Evolutionary conservation across 2,888 invertebrate species (phyloP), one percentile per base, ranked within the genome.

Genomic region (Tenodera sinensis): DNA sequence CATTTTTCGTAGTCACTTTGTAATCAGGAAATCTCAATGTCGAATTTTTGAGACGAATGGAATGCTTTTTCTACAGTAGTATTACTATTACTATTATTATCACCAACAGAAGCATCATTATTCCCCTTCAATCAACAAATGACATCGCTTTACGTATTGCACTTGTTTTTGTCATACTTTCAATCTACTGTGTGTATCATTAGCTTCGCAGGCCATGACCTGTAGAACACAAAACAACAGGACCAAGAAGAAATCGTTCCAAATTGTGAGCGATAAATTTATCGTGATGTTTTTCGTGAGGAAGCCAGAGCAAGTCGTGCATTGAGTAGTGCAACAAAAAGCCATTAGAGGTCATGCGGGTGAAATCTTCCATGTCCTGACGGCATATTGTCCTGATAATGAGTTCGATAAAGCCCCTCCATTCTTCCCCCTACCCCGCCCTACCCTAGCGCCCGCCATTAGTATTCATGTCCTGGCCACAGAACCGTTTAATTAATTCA

Each of bases 401-500:
- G 82, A 81, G 71, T 81, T n/a, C 81, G 86, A 87, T 87, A 87
- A 81, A 82, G 81, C 15, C 28, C 81, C 25, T 71, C 86, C 82
- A 82, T 30, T 14, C 54, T n/a, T 1, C 20, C 85, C 47, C 6
- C 12, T 28, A 30, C 81, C 30, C 14, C 15, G n/a, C 85, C 27
- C 34, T 20, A 25, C 54, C 25, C 84, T 20, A 42, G 83, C 85
- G 47, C 83, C 83, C 85, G 83, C 83, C 85, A 89, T 89, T 85
- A 88, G 85, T 81, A 88, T 89, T 88, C 89, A 89, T 85, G 83
- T 88, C 89, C 83, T 71, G 28, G 14, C 85, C 85, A 82, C 71
- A 83, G 84, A 83, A 47, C 84, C 85, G 88, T 89, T 89, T 89
- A 89, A 89, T 89, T 89, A 88, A 88, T 89, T 89, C 89, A 89